Evolutionary conservation across 2,888 invertebrate genomes (phyloP), one percentile per base, ranked within the genome.

Genomic region (Eupithecia vulgata): DNA sequence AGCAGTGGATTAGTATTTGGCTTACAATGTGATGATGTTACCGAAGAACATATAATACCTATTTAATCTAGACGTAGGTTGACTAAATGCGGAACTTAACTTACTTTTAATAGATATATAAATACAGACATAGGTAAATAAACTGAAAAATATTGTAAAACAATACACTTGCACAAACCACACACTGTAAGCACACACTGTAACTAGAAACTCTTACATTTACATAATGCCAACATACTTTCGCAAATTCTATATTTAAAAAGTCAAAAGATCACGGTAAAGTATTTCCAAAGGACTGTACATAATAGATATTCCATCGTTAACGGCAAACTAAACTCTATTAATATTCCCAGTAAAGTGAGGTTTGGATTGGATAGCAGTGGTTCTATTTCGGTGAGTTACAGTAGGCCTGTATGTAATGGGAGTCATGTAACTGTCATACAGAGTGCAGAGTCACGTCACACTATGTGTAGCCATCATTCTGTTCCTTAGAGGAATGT

Each of bases 401-500:
- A 67, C 72, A 68, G 70, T 52, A 72, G 72, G 68, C 68, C 62
- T 69, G 62, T 61, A 52, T 66, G 72, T 68, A 68, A 70, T 75
- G 75, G 68, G 65, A 75, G 75, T 73, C 75, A 73, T 75, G 75
- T 75, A 70, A 65, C 75, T 75, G 75, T 75, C 75, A 70, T 59
- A 59, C 72, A 57, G 64, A 75, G 75, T 72, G 72, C 71, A 67
- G 42, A 72, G 72, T 70, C 69, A 72, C 67, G 66, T 61, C 8
- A 61, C 61, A 61, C 61, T 34, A 8, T 34, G 61, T 57, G 68
- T 66, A 62, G 69, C 52, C 62, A 21, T 34, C 40, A 2, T 1
- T 30, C 25, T 25, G 6, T 61, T 17, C 48, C 48, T 21, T 6
- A 1, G 21, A 21, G 34, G 34, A 17, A 61, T 61, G 30, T 61